Percentiles rank a stretch among this genome's conserved stretches.
phyloP scores from a whole-genome alignment of 64 coral and sea anemone species.

The Anthopleura sola region DNA sequence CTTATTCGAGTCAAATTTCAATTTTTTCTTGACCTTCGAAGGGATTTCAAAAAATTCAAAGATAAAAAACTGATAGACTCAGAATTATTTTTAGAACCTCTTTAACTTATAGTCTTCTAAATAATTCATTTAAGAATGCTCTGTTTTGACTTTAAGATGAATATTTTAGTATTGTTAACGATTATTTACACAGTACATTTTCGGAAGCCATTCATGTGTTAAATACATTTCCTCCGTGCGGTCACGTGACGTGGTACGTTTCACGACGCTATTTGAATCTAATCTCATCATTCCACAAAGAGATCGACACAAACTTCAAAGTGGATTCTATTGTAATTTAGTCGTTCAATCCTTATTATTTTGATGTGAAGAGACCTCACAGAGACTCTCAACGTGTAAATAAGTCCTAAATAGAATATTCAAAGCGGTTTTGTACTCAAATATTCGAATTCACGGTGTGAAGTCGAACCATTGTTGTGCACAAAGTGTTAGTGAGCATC shows the following conservation, averaged over 20 bases:
- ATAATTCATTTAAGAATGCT: neutral
- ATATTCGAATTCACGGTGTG: conserved; percentile 30
- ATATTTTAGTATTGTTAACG: neutral
- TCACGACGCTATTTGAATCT: conserved; percentile 28
- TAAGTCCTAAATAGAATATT: neutral
- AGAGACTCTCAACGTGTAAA: neutral
- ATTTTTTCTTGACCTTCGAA: neutral
- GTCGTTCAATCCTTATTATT: neutral
- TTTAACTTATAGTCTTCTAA: neutral
- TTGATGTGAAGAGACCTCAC: neutral
- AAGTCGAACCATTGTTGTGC: conserved; percentile 12
- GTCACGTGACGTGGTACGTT: conserved; percentile 52
- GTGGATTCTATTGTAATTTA: conserved; percentile 23
- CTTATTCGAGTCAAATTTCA: neutral
- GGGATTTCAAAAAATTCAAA: neutral
- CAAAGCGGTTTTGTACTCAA: conserved; percentile 2
- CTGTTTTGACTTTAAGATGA: neutral
- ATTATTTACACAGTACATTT: neutral
- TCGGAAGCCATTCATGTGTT: conserved; percentile 43
- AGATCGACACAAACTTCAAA: neutral
- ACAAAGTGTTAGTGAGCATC: neutral
- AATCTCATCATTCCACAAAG: conserved; percentile 25
- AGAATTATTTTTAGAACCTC: conserved; percentile 16
- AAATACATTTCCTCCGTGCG: conserved; percentile 16
- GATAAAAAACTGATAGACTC: neutral